Conservation (phyloP, 2,113 vertebrate species). For the Pterocles orientalis region DNA sequence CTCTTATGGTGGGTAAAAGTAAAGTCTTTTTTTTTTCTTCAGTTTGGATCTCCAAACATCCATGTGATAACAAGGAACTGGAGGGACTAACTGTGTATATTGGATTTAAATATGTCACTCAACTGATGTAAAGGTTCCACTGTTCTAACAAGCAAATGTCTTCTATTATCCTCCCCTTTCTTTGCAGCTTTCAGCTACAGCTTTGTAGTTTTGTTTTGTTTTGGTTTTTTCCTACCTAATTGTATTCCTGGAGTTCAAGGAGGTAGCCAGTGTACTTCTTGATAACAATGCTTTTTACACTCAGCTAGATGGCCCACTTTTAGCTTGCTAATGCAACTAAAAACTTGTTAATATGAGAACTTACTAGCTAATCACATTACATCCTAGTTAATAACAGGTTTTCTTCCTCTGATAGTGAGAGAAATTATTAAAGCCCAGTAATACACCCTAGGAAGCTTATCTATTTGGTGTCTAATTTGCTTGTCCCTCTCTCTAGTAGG, state of each 20-base stretch:
- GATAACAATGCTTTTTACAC: background rate
- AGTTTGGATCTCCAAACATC: background rate
- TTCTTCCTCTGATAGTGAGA: background rate
- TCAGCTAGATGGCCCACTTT: background rate
- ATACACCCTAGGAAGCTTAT: background rate
- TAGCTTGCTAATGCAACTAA: background rate
- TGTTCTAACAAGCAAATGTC: background rate
- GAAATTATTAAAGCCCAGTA: background rate
- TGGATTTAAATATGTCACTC: background rate
- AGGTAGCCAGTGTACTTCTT: background rate
- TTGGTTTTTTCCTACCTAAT: background rate
- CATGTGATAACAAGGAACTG: background rate
- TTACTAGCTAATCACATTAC: background rate
- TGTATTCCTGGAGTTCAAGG: background rate
- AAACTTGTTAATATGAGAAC: background rate
- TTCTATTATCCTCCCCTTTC: background rate
- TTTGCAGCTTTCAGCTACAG: background rate
- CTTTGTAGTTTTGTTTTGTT: background rate
- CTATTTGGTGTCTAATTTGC: background rate
- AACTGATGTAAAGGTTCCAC: background rate
- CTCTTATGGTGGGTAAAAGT: background rate
- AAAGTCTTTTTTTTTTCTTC: background rate
- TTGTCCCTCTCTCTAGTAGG: background rate
- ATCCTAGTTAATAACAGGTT: background rate
- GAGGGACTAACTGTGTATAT: background rate